phyloP scores from a whole-genome alignment of 2,888 invertebrate genomes.

The Eudemis profundana region DNA sequence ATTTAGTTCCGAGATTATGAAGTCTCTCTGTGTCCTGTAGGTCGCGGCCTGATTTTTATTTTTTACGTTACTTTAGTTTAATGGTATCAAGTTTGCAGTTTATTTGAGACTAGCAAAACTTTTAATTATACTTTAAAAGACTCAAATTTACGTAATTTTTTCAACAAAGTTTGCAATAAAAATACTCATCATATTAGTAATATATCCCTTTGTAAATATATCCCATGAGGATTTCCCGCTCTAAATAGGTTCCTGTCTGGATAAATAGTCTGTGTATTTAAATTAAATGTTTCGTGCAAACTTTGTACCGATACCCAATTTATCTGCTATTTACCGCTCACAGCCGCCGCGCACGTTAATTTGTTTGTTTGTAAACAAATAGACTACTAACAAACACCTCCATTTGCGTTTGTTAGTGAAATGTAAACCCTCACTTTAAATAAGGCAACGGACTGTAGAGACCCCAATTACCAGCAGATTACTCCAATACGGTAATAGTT shows the following conservation, averaged over 20 bases:
- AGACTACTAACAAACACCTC: conserved; percentile 15
- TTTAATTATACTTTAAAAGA: too few species aligned
- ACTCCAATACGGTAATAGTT: conserved; percentile 27
- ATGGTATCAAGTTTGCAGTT: too few species aligned
- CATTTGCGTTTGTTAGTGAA: background rate
- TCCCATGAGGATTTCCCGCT: too few species aligned
- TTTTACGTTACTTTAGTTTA: too few species aligned
- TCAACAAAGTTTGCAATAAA: background rate
- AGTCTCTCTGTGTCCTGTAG: too few species aligned
- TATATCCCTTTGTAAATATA: background rate
- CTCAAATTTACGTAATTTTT: background rate
- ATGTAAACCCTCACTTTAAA: background rate
- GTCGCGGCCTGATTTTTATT: too few species aligned
- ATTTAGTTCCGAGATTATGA: too few species aligned
- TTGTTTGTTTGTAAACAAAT: background rate
- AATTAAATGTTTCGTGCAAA: too few species aligned
- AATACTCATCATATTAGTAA: background rate
- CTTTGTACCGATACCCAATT: background rate
- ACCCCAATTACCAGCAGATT: conserved; percentile 31
- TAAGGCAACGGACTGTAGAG: conserved; percentile 9
- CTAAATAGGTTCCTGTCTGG: too few species aligned
- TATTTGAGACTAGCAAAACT: too few species aligned
- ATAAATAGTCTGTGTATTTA: too few species aligned
- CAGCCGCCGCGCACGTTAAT: background rate
- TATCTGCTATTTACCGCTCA: background rate